A percentile compares a stretch with the other conserved stretches of the same genome.
phyloP scores from a whole-genome alignment of 2,797 vertebrate genomes.

The Gadopsis marmoratus region DNA sequence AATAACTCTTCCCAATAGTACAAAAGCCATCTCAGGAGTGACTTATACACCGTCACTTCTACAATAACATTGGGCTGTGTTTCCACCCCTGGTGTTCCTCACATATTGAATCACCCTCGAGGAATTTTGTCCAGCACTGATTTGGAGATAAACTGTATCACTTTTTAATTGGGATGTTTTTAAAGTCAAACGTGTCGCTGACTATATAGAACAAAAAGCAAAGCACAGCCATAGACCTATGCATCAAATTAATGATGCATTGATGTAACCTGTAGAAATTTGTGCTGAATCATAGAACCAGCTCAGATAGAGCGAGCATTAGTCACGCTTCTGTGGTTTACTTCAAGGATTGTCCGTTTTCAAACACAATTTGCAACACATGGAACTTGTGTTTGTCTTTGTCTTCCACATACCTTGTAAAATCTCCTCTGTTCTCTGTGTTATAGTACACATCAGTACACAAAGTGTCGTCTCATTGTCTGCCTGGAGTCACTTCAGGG shows the following conservation, averaged over 20 bases:
- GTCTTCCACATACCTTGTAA: slow-evolving; percentile 79
- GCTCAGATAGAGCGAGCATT: slow-evolving; percentile 20
- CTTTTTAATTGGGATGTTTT: slow-evolving; percentile 33
- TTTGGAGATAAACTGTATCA: slow-evolving; percentile 31
- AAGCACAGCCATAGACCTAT: slow-evolving; percentile 8
- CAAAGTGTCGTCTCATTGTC: slow-evolving; percentile 84
- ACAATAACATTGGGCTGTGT: slow-evolving; percentile 77
- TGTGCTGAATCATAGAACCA: slow-evolving; percentile 28
- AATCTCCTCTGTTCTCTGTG: slow-evolving; percentile 76
- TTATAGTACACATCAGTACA: slow-evolving; percentile 73
- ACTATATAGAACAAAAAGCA: slow-evolving; percentile 4
- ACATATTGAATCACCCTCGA: slow-evolving; percentile 55
- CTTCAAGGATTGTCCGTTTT: slow-evolving; percentile 62
- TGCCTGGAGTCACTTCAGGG: slow-evolving; percentile 74
- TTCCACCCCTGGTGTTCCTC: slow-evolving; percentile 72
- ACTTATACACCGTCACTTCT: slow-evolving; percentile 80
- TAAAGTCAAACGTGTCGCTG: slow-evolving; percentile 10
- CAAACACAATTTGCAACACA: slow-evolving; percentile 65
- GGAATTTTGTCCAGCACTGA: slow-evolving; percentile 38
- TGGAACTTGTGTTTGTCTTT: slow-evolving; percentile 76
- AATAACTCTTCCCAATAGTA: slow-evolving; percentile 83
- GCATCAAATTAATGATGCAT: slow-evolving; percentile 13
- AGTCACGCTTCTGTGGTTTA: slow-evolving; percentile 50
- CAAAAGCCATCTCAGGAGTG: slow-evolving; percentile 78
- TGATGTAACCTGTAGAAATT: slow-evolving; percentile 11